Evolutionary conservation across 1,140 invertebrate genomes (phyloP).

Genomic region (Agrilus planipennis): DNA sequence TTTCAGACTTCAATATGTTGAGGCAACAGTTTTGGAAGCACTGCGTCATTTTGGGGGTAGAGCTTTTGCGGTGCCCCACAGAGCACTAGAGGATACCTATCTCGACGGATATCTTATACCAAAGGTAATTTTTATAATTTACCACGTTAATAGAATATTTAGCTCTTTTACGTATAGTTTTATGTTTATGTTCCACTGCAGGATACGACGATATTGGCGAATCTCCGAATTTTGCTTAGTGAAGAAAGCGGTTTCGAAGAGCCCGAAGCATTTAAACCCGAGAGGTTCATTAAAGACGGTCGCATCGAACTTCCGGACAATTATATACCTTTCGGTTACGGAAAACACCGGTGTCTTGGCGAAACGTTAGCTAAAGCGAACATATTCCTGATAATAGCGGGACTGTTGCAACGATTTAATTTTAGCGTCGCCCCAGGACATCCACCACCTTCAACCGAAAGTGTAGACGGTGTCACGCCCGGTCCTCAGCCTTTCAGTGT

Average conservation of each 20-base stretch:
- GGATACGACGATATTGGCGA: constrained; percentile 75
- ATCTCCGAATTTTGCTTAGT: constrained; percentile 66
- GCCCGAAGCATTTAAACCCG: constrained; percentile 62
- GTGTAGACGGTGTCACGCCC: constrained; percentile 61
- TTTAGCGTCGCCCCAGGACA: constrained; percentile 51
- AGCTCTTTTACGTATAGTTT: no score
- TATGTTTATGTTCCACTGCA: no score
- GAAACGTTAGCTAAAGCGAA: constrained; percentile 74
- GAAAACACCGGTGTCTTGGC: constrained; percentile 76
- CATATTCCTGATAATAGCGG: constrained; percentile 70
- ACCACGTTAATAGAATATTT: neutral
- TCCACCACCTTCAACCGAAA: constrained; percentile 47
- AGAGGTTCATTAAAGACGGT: constrained; percentile 60
- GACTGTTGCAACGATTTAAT: constrained; percentile 65
- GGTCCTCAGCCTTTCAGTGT: constrained; percentile 57
- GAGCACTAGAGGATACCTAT: constrained; percentile 56
- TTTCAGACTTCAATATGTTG: constrained; percentile 66
- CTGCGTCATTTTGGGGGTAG: constrained; percentile 66
- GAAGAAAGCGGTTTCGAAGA: constrained; percentile 52
- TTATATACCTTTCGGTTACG: constrained; percentile 67
- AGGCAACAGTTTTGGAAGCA: constrained; percentile 63
- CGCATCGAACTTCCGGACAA: constrained; percentile 51
- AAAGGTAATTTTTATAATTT: constrained; percentile 40
- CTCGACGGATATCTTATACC: constrained; percentile 62
- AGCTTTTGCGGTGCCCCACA: constrained; percentile 66